Evolutionary conservation across 1,140 invertebrate genomes (phyloP), one percentile per base, ranked within the genome.

Genomic region (Belonocnema kinseyi): DNA sequence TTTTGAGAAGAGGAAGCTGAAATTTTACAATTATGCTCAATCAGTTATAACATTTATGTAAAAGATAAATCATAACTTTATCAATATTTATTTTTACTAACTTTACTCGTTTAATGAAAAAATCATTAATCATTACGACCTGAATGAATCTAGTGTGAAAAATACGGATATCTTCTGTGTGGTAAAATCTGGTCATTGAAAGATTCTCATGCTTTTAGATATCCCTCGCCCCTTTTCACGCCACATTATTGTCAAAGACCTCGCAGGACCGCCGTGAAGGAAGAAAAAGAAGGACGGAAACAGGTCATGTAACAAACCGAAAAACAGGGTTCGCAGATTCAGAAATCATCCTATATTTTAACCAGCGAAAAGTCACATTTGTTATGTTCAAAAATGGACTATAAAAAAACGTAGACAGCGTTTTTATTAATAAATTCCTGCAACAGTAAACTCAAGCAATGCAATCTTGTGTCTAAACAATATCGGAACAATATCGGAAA

Each of bases 171-270:
- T 66, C 58, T 66, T 66, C 58, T 26, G 58, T 66, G 26, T 66
- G 58, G 58, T 66, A 66, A 66, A 66, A 66, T 66, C 58, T 66
- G 58, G 14, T 66, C 58, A 66, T 40, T 66, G 58, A 66, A 66
- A 66, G 58, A 66, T 66, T 66, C 58, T 66, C 58, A 66, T 66
- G 58, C 58, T 40, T n/a, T 66, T 66, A 33, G 58, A 66, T 66
- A 66, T 66, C 26, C 58, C 21, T 66, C 58, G 58, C 58, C 58
- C 58, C 58, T 66, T 66, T 66, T 66, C 58, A 66, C 58, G 58
- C 58, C 58, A 66, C 26, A 66, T 66, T 66, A 66, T 66, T 66
- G 58, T 66, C 58, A 66, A 66, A 40, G 58, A 66, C 58, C 58
- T 66, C 33, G 33, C 21, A 14, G 26, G 58, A 66, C 58, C 58